Conservation (phyloP, 2,113 vertebrate species). For the Macrotis lagotis region DNA sequence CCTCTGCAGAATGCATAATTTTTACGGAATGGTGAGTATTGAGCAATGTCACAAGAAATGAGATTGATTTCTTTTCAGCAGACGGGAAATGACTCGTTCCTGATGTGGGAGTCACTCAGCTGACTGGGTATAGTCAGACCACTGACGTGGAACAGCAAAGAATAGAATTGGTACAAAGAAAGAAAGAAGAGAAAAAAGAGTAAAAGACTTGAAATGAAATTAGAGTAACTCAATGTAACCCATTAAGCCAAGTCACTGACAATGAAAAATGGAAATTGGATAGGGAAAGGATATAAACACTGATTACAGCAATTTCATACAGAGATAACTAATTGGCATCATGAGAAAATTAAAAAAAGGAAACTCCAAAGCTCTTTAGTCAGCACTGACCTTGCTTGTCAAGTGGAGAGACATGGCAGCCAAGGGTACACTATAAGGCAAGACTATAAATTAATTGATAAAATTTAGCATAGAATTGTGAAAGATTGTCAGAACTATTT, state of each 20-base stretch:
- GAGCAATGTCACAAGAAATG: background rate
- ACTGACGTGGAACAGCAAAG: background rate
- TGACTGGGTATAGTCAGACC: background rate
- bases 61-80: background rate
- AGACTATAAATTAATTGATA: background rate
- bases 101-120: background rate
- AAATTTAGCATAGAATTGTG: background rate
- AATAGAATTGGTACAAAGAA: background rate
- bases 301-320: background rate
- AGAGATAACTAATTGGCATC: background rate
- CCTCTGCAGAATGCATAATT: background rate
- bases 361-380: background rate
- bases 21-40: background rate
- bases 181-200: background rate
- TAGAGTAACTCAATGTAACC: background rate
- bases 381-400: background rate
- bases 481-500: background rate
- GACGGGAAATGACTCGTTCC: background rate
- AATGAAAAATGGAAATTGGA: background rate
- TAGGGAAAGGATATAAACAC: background rate
- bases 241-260: background rate
- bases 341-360: background rate
- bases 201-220: background rate
- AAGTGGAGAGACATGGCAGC: background rate
- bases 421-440: background rate